Evolutionary conservation across 2,888 invertebrate species (phyloP).

Genomic region (Scaptomyza tumidula): DNA sequence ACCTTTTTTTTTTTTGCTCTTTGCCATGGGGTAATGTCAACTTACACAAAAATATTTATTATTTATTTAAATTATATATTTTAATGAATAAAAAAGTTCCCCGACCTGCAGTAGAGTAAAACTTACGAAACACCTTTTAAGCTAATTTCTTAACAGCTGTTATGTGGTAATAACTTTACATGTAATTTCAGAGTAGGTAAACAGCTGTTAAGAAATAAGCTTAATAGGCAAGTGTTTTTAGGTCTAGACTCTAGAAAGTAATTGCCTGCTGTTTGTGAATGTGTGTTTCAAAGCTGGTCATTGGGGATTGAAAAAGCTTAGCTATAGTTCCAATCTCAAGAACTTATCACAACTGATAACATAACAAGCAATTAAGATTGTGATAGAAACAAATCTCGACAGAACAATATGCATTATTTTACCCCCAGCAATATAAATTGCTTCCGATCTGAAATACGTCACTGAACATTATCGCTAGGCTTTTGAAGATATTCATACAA

Average conservation of each 20-base stretch:
- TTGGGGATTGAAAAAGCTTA: not conserved
- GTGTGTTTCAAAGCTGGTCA: not conserved
- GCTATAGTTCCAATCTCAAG: not conserved
- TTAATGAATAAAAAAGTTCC: no score
- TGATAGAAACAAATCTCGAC: slow-evolving; percentile 1
- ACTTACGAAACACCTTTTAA: not conserved
- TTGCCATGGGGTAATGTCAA: no score
- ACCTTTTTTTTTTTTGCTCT: no score
- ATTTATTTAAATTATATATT: no score
- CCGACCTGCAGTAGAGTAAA: no score
- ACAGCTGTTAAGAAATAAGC: slow-evolving; percentile 7
- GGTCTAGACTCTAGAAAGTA: not conserved
- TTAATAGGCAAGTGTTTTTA: slow-evolving; percentile 6
- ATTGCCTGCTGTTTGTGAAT: not conserved
- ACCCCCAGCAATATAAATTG: not conserved
- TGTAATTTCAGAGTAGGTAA: no score
- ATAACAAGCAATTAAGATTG: not conserved
- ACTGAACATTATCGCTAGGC: slow-evolving; percentile 17
- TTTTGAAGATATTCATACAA: slow-evolving; percentile 27
- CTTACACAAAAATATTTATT: no score
- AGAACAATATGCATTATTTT: not conserved
- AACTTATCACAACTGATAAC: not conserved
- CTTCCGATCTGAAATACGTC: slow-evolving; percentile 37
- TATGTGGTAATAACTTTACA: no score
- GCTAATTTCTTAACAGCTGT: no score